These are phyloP conservation scores for human DNA, from an alignment of 2,113 vertebrate species.

Conservation along the genomic window DNA sequence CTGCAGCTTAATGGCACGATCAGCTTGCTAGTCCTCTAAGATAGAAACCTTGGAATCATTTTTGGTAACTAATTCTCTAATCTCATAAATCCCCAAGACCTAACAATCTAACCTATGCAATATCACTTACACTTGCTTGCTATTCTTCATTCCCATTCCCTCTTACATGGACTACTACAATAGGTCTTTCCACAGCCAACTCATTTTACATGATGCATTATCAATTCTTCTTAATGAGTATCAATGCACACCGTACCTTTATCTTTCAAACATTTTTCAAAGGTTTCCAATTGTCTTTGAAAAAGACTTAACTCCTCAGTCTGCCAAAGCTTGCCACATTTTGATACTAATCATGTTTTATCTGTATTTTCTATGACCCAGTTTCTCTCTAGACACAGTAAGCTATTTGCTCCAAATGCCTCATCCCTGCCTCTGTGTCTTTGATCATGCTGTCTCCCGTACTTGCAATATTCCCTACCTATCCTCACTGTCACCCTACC, in stretches of 20 bases:
- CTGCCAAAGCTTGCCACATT: background rate
- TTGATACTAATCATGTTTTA: background rate
- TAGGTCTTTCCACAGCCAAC: background rate
- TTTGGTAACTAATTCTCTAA: background rate
- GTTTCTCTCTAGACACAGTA: background rate
- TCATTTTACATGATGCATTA: background rate
- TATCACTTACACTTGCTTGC: background rate
- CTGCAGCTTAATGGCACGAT: background rate
- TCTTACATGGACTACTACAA: background rate
- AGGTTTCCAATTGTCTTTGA: background rate
- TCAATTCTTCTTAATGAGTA: background rate
- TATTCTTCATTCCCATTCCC: background rate
- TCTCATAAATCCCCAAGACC: background rate
- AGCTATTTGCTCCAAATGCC: background rate
- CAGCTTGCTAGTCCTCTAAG: background rate
- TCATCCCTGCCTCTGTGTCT: background rate
- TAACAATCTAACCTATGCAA: background rate
- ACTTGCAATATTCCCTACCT: background rate
- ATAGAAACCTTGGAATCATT: background rate
- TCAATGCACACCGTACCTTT: background rate
- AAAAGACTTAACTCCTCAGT: slow-evolving; percentile 4
- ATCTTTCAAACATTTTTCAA: slow-evolving; percentile 5
- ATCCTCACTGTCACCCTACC: background rate
- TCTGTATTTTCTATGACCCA: background rate
- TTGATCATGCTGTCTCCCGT: background rate